These are phyloP conservation scores for Hirundichthys speculiger DNA, from an alignment of 2,113 vertebrate species.

Conservation along the genomic window DNA sequence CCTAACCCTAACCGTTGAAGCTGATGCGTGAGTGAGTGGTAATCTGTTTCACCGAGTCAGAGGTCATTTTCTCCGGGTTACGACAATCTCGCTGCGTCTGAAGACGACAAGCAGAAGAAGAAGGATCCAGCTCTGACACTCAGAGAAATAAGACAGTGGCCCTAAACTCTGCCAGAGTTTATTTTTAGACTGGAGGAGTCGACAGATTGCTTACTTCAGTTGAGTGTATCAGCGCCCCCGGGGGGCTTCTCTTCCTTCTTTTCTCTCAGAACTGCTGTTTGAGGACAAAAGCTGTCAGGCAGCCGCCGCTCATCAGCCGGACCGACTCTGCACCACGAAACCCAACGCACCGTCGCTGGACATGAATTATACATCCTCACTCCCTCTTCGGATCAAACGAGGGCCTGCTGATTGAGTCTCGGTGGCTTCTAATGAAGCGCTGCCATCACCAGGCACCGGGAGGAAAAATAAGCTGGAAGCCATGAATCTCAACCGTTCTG, in stretches of 20 bases:
- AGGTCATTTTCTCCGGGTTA: constrained; percentile 27
- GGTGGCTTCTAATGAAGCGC: too few relatives aligned
- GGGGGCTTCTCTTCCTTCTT: constrained; percentile 24
- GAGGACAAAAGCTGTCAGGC: constrained; percentile 60
- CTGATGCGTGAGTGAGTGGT: constrained; percentile 31
- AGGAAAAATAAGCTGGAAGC: too few relatives aligned
- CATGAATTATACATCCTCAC: too few relatives aligned
- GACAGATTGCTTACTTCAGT: constrained; percentile 64
- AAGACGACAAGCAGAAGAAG: constrained; percentile 49
- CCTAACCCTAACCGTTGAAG: constrained; percentile 12
- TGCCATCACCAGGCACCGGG: too few relatives aligned
- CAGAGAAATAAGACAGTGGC: constrained; percentile 66
- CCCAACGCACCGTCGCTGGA: neutral
- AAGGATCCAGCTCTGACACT: constrained; percentile 29
- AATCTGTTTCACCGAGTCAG: constrained; percentile 42
- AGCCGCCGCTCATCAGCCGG: constrained; percentile 23
- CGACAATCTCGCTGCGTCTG: constrained; percentile 36
- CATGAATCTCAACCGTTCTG: too few relatives aligned
- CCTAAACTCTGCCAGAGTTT: constrained; percentile 43
- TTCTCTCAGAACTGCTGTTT: constrained; percentile 44
- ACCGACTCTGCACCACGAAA: constrained; percentile 28
- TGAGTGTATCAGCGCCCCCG: constrained; percentile 28
- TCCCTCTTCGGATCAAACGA: too few relatives aligned
- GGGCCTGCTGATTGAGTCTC: too few relatives aligned
- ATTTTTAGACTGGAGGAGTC: constrained; percentile 60